Percentiles rank a stretch among this genome's conserved stretches.
phyloP scores from a whole-genome alignment of 2,888 invertebrate species.

The Rhagium mordax region DNA sequence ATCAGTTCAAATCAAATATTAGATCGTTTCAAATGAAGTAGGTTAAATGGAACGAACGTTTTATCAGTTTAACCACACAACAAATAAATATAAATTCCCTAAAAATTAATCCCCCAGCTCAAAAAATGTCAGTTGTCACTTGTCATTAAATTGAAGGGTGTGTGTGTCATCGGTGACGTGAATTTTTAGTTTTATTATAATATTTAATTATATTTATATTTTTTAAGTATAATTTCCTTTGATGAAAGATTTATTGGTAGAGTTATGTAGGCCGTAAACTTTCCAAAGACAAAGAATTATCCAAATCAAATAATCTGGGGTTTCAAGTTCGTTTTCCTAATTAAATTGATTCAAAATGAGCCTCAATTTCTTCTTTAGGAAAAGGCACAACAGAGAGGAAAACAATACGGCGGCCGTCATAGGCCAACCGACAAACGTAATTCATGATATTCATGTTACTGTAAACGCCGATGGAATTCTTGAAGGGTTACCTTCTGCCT shows the following conservation, averaged over 20 bases:
- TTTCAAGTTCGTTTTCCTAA: background rate
- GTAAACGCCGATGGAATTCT: slow-evolving; percentile 88
- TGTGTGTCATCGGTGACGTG: slow-evolving; percentile 24
- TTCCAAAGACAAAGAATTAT: background rate
- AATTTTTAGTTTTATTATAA: slow-evolving; percentile 8
- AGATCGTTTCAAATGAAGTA: too few species aligned
- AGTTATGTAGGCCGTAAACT: slow-evolving; percentile 20
- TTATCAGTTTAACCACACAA: too few species aligned
- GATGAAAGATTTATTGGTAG: background rate
- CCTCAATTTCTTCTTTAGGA: slow-evolving; percentile 47
- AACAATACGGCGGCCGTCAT: slow-evolving; percentile 70
- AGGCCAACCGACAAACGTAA: slow-evolving; percentile 84
- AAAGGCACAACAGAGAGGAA: slow-evolving; percentile 51
- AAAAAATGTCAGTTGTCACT: slow-evolving; percentile 1
- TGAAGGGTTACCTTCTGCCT: slow-evolving; percentile 88
- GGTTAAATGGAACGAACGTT: too few species aligned
- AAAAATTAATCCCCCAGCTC: background rate
- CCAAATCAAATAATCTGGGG: background rate
- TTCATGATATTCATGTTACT: slow-evolving; percentile 89
- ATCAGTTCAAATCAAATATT: too few species aligned
- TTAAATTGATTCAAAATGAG: slow-evolving; percentile 36
- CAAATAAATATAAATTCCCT: background rate
- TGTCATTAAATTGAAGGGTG: slow-evolving; percentile 13
- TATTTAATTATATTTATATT: too few species aligned
- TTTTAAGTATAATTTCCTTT: slow-evolving; percentile 20